These are phyloP conservation scores for Cyphomyrus plagiostoma DNA, from an alignment of 2,113 vertebrate genomes.

Conservation along the genomic window DNA sequence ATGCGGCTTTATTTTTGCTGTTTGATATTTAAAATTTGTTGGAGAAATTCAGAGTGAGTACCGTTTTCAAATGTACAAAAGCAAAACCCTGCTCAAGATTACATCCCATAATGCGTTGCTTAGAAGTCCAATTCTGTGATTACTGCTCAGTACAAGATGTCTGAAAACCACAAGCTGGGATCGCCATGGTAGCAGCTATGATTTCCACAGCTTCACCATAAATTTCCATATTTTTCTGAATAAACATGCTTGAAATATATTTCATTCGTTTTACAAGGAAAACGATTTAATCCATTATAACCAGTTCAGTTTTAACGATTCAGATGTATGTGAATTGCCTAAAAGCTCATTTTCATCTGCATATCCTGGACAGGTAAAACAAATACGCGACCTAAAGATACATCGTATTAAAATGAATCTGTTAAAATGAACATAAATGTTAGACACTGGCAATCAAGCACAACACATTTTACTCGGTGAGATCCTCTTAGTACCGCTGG, in stretches of 20 bases:
- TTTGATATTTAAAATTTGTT: constrained; percentile 3
- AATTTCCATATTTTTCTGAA: constrained; percentile 6
- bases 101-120: not conserved
- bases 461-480: not conserved
- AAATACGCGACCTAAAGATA: not conserved
- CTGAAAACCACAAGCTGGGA: not conserved
- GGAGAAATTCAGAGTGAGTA: not conserved
- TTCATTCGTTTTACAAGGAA: not conserved
- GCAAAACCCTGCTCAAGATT: not conserved
- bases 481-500: not conserved
- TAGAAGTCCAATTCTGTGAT: constrained; percentile 5
- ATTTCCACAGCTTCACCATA: not conserved
- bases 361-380: not conserved
- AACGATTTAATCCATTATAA: constrained; percentile 1
- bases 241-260: not conserved
- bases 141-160: not conserved
- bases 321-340: not conserved
- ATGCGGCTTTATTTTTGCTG: not conserved
- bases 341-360: constrained; percentile 2
- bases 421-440: constrained; percentile 1
- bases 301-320: not conserved
- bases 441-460: not conserved
- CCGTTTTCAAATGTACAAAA: not conserved
- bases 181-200: constrained; percentile 1
- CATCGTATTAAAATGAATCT: not conserved